A percentile compares a stretch with the other conserved stretches of the same genome.
These are phyloP conservation scores for Pelodytes ibericus DNA, from an alignment of 2,797 vertebrate genomes.

Conservation along the genomic window DNA sequence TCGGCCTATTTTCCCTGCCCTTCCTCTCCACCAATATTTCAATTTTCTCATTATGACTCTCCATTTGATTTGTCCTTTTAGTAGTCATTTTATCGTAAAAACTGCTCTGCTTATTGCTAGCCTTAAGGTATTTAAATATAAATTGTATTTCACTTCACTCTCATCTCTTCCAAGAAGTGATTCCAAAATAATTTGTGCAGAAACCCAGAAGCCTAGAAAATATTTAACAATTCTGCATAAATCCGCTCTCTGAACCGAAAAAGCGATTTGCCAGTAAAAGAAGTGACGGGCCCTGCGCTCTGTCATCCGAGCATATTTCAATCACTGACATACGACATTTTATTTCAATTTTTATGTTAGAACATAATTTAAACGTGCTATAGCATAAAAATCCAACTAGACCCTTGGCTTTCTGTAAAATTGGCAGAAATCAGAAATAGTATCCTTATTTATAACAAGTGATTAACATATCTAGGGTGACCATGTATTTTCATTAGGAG, in stretches of 20 bases:
- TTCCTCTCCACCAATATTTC: background rate
- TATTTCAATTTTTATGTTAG: background rate
- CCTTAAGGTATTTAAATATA: constrained; percentile 20
- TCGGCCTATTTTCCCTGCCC: background rate
- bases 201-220: background rate
- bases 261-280: background rate
- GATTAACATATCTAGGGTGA: background rate
- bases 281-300: background rate
- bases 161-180: constrained; percentile 3
- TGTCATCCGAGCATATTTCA: background rate
- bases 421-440: constrained; percentile 5
- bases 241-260: background rate
- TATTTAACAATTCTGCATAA: constrained; percentile 5
- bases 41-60: background rate
- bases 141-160: constrained; percentile 16
- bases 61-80: constrained; percentile 1
- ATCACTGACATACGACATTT: background rate
- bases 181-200: constrained; percentile 3
- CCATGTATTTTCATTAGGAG: too few relatives aligned
- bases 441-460: background rate
- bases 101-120: background rate
- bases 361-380: background rate
- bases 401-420: background rate
- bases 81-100: background rate
- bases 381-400: background rate